Evolutionary conservation across 1,140 invertebrate genomes (phyloP).

Genomic region (Asbolus verrucosus): DNA sequence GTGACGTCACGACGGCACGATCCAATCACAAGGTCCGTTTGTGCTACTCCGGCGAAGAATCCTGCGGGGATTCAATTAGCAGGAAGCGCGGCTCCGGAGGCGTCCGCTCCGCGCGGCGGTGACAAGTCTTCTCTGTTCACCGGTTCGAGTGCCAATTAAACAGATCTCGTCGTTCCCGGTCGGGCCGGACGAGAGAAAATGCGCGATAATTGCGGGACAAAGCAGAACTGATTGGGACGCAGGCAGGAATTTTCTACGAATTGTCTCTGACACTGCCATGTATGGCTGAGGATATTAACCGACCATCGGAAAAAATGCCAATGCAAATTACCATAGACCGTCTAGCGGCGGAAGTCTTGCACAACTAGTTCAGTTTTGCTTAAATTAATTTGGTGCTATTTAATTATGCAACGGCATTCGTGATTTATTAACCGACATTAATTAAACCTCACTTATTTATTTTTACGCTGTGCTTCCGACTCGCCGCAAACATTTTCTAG

Average conservation of each 20-base stretch:
- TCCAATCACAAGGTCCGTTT: slow-evolving; percentile 35
- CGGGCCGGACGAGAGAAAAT: slow-evolving; percentile 19
- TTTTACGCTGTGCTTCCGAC: too few relatives aligned
- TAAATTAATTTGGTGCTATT: too few relatives aligned
- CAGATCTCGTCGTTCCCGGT: slow-evolving; percentile 19
- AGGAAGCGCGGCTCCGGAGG: slow-evolving; percentile 42
- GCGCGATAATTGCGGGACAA: slow-evolving; percentile 6
- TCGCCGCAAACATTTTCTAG: too few relatives aligned
- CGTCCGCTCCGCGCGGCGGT: slow-evolving; percentile 5
- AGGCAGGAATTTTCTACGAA: neutral
- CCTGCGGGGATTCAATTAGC: slow-evolving; percentile 44
- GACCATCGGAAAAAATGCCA: neutral
- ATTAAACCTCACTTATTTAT: too few relatives aligned
- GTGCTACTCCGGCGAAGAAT: slow-evolving; percentile 26
- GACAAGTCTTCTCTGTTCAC: slow-evolving; percentile 44
- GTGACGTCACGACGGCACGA: slow-evolving; percentile 27
- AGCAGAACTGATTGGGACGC: neutral
- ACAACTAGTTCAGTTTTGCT: too few relatives aligned
- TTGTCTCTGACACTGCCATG: neutral
- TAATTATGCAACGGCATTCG: too few relatives aligned
- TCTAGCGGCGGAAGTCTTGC: too few relatives aligned
- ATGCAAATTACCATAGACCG: too few relatives aligned
- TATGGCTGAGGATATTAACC: neutral
- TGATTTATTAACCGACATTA: too few relatives aligned
- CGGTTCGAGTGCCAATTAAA: slow-evolving; percentile 43